Conservation (phyloP, 1,140 invertebrate genomes). For the Condylostylus longicornis region DNA sequence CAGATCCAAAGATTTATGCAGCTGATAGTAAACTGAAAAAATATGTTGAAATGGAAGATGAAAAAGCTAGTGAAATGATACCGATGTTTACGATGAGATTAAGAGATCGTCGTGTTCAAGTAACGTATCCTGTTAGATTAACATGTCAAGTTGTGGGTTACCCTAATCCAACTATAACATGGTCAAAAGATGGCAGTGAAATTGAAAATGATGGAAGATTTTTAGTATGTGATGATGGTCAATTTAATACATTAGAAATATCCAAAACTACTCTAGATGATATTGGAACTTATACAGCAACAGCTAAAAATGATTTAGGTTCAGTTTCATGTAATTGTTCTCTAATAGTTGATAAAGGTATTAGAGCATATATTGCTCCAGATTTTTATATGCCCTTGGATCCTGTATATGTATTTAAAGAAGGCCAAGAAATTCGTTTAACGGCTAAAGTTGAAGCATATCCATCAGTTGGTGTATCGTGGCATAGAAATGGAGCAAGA, state of each 20-base stretch:
- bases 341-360: conserved; percentile 72
- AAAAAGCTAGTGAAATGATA: conserved; percentile 32
- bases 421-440: conserved; percentile 49
- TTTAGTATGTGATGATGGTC: conserved; percentile 25
- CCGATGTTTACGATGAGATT: conserved; percentile 80
- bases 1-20: conserved; percentile 50
- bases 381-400: conserved; percentile 56
- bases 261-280: conserved; percentile 58
- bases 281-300: conserved; percentile 64
- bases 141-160: conserved; percentile 71
- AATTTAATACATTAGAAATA: conserved; percentile 76
- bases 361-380: conserved; percentile 61
- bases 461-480: conserved; percentile 61
- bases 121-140: conserved; percentile 67
- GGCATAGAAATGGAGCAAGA: conserved; percentile 56
- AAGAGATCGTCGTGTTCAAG: conserved; percentile 63
- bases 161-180: conserved; percentile 56
- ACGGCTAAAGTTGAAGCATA: conserved; percentile 63
- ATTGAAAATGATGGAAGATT: conserved; percentile 37
- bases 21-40: conserved; percentile 56
- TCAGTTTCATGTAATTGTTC: conserved; percentile 65
- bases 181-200: conserved; percentile 58
- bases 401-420: conserved; percentile 38
- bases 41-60: conserved; percentile 31
- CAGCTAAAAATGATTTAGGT: conserved; percentile 67